phyloP scores from a whole-genome alignment of 2,797 vertebrate genomes.

The Epinephelus coioides region DNA sequence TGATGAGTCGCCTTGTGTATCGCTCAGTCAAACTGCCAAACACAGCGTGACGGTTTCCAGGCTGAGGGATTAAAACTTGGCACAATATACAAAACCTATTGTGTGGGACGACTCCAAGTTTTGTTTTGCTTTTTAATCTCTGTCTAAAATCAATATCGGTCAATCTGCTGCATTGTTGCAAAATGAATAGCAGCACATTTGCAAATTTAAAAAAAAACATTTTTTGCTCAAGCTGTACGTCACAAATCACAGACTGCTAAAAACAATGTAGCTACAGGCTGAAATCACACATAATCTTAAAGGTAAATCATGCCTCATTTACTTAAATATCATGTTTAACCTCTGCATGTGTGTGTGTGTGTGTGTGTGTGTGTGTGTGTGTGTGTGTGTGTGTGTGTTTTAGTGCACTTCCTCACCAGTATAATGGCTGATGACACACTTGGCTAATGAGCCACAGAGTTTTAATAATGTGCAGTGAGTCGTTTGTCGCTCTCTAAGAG shows the following conservation, averaged over 20 bases:
- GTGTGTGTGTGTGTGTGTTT: no score
- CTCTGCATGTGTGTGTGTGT: not conserved
- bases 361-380: no score
- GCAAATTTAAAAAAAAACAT: no score
- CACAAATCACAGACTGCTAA: no score
- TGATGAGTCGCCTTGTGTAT: not conserved
- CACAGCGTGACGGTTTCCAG: conserved; percentile 50
- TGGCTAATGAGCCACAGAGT: not conserved
- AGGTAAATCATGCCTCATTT: not conserved
- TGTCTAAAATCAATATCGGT: not conserved
- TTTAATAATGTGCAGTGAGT: conserved; percentile 14
- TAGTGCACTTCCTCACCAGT: no score
- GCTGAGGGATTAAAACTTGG: conserved; percentile 41
- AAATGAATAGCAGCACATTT: conserved; percentile 12
- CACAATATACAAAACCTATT: conserved; percentile 47
- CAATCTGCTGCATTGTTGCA: not conserved
- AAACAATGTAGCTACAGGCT: not conserved
- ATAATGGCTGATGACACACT: not conserved
- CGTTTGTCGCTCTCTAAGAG: conserved; percentile 22
- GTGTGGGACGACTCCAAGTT: not conserved
- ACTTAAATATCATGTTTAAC: not conserved
- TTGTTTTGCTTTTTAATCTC: conserved; percentile 1
- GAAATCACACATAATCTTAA: not conserved
- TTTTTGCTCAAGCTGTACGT: no score
- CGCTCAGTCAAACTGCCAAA: conserved; percentile 38